These are phyloP conservation scores for Cladopsammia gracilis DNA, from an alignment of 64 coral and sea anemone genomes.

Conservation along the genomic window DNA sequence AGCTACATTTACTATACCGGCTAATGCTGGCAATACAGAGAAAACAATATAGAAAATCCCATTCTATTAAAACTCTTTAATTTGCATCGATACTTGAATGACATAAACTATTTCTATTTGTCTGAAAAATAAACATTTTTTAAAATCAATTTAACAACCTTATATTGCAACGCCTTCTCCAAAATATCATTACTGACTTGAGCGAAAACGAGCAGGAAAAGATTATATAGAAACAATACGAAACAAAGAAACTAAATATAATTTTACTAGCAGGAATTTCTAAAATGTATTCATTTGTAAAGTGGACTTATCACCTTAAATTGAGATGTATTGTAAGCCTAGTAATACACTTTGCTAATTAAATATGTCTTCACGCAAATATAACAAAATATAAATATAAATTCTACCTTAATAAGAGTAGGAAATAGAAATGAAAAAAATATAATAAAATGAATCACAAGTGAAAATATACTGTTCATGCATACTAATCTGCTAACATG, in stretches of 20 bases:
- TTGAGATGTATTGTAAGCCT: background rate
- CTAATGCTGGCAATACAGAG: background rate
- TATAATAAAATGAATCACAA: background rate
- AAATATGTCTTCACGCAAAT: constrained; percentile 11
- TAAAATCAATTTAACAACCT: background rate
- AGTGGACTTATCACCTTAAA: no score
- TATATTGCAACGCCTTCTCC: background rate
- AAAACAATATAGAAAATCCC: background rate
- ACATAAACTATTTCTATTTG: background rate
- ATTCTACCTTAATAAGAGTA: background rate
- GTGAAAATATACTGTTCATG: no score
- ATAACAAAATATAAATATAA: background rate
- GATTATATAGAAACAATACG: no score
- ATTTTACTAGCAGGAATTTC: no score
- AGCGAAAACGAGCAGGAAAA: background rate
- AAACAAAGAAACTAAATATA: no score
- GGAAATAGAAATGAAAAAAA: background rate
- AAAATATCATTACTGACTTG: background rate
- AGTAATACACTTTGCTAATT: background rate
- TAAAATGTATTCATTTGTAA: no score
- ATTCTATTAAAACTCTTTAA: background rate
- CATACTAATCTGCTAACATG: no score
- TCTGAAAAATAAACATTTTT: background rate
- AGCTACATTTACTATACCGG: background rate
- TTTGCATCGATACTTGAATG: background rate